Conservation (phyloP, 2,888 invertebrate species). For the Metallyticus violacea region DNA sequence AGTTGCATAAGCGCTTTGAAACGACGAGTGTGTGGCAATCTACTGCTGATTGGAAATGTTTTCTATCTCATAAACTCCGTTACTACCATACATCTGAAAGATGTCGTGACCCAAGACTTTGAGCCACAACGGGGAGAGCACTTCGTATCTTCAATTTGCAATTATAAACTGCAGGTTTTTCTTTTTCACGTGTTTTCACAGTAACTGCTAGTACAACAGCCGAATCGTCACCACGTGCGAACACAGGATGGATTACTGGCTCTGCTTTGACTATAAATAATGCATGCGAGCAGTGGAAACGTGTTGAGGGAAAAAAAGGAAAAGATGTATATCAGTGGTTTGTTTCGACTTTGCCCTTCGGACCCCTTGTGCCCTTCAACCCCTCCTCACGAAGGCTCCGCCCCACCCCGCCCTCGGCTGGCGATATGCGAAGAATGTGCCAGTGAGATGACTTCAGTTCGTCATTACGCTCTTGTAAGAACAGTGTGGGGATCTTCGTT, state of each 20-base stretch:
- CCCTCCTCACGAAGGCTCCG: background rate
- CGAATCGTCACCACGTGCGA: background rate
- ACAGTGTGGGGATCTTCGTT: background rate
- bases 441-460: background rate
- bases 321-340: constrained; percentile 1
- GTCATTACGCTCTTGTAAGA: background rate
- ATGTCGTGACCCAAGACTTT: too few relatives aligned
- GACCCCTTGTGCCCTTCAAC: background rate
- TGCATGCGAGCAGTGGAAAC: background rate
- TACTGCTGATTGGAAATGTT: too few relatives aligned
- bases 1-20: too few relatives aligned
- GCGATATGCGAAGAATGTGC: background rate
- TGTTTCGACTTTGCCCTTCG: constrained; percentile 14
- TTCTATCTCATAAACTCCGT: too few relatives aligned
- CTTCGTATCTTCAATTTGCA: too few relatives aligned
- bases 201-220: too few relatives aligned
- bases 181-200: too few relatives aligned
- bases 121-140: too few relatives aligned
- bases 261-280: background rate
- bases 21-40: too few relatives aligned
- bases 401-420: background rate
- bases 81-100: too few relatives aligned
- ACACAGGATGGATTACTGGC: background rate
- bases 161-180: too few relatives aligned
- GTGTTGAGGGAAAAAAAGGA: background rate